phyloP scores from a whole-genome alignment of 1,140 invertebrate species.

The Anoplophora glabripennis region DNA sequence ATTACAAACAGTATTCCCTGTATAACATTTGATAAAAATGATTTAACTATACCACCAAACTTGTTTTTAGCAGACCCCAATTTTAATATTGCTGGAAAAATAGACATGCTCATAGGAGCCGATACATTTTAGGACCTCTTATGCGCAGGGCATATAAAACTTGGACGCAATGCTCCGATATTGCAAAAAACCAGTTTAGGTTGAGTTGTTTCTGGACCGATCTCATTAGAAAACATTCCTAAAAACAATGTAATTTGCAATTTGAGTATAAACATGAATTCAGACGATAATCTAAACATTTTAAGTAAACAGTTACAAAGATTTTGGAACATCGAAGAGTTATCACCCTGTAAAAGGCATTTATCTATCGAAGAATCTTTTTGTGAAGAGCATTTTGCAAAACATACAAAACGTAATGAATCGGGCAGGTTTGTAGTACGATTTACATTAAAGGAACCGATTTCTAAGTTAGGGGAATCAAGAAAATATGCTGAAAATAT shows the following conservation, averaged over 20 bases:
- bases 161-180: conserved; percentile 8
- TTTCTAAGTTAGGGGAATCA: conserved; percentile 21
- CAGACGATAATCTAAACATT: background rate
- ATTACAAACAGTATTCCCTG: conserved; percentile 18
- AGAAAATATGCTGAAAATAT: conserved; percentile 8
- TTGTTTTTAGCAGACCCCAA: conserved; percentile 31
- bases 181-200: conserved; percentile 34
- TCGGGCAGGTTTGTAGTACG: conserved; percentile 24
- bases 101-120: conserved; percentile 33
- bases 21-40: background rate
- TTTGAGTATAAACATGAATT: background rate
- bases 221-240: no score
- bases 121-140: conserved; percentile 27
- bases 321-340: conserved; percentile 30
- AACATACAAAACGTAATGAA: conserved; percentile 10
- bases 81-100: conserved; percentile 25
- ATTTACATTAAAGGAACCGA: conserved; percentile 24
- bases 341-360: background rate
- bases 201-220: conserved; percentile 28
- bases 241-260: background rate
- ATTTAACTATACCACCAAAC: conserved; percentile 19
- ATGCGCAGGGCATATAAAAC: conserved; percentile 16
- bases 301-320: conserved; percentile 7
- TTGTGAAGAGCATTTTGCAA: conserved; percentile 26
- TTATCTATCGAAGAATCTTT: conserved; percentile 18